A percentile compares a stretch with the other conserved stretches of the same genome.
Evolutionary conservation across 2,797 vertebrate genomes (phyloP).

Genomic region (Poecilia wingei): DNA sequence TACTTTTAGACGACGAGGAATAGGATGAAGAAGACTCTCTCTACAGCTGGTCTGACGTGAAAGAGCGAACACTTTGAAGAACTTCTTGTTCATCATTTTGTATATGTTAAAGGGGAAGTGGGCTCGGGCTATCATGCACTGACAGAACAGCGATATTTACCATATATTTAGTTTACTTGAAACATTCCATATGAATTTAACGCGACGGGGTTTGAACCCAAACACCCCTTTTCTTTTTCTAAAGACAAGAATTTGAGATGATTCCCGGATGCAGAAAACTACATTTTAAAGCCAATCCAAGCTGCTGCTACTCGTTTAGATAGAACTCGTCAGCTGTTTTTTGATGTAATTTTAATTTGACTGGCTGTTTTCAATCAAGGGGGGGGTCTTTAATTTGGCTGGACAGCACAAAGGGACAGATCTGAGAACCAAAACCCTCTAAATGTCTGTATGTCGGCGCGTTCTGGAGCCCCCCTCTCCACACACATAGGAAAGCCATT

Average conservation of each 20-base stretch:
- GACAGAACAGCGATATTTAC: constrained; percentile 69
- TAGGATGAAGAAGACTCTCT: constrained; percentile 60
- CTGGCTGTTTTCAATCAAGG: constrained; percentile 22
- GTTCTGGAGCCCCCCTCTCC: constrained; percentile 60
- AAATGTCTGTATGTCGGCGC: constrained; percentile 65
- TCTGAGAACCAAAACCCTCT: constrained; percentile 69
- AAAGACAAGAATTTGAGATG: constrained; percentile 44
- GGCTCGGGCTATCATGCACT: constrained; percentile 66
- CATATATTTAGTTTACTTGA: constrained; percentile 72
- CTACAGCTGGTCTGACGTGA: constrained; percentile 69
- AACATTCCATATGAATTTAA: constrained; percentile 76
- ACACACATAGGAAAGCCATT: constrained; percentile 82
- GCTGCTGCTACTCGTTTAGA: constrained; percentile 68
- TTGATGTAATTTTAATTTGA: constrained; percentile 40
- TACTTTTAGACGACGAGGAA: constrained; percentile 56
- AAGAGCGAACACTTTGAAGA: constrained; percentile 59
- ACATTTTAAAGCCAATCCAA: constrained; percentile 62
- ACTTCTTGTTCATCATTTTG: constrained; percentile 63
- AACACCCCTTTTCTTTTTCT: constrained; percentile 26
- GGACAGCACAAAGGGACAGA: constrained; percentile 28
- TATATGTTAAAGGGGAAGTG: constrained; percentile 63
- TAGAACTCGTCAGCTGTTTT: constrained; percentile 48
- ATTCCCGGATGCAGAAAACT: constrained; percentile 73
- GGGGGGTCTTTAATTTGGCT: constrained; percentile 19
- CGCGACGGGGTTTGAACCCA: constrained; percentile 34